Conservation (phyloP, 2,888 invertebrate genomes). For the Amitus sp. region DNA sequence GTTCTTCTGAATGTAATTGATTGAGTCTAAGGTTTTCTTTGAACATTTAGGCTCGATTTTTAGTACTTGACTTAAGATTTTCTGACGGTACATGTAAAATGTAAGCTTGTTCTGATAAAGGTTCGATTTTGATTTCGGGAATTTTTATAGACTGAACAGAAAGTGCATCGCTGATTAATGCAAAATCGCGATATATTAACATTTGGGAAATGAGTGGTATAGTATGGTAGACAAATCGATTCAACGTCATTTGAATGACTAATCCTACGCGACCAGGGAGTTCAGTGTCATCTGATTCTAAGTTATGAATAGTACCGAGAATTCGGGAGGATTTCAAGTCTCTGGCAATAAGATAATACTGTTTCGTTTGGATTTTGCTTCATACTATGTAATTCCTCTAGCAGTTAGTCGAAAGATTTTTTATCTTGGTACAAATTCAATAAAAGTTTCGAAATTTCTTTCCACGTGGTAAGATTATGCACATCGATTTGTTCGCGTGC, state of each 20-base stretch:
- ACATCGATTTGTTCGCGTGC: slow-evolving; percentile 39
- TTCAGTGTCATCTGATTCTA: not conserved
- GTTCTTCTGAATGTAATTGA: too few relatives aligned
- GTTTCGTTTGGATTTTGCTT: slow-evolving; percentile 42
- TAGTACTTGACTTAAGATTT: too few relatives aligned
- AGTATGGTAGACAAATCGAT: too few relatives aligned
- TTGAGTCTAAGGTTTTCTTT: too few relatives aligned
- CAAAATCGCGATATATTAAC: slow-evolving; percentile 46
- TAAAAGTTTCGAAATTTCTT: slow-evolving; percentile 26
- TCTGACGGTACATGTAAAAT: too few relatives aligned
- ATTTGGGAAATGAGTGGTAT: slow-evolving; percentile 40
- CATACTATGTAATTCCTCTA: slow-evolving; percentile 45
- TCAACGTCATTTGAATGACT: too few relatives aligned
- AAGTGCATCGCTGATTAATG: slow-evolving; percentile 44
- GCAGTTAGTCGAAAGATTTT: slow-evolving; percentile 19
- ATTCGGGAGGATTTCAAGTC: slow-evolving; percentile 46
- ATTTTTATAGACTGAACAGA: too few relatives aligned
- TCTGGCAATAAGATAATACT: slow-evolving; percentile 44
- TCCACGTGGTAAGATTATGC: slow-evolving; percentile 37
- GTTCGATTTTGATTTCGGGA: too few relatives aligned
- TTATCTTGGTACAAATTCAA: slow-evolving; percentile 42
- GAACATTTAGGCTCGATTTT: too few relatives aligned
- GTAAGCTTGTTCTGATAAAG: too few relatives aligned
- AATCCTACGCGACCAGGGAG: too few relatives aligned
- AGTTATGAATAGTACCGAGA: slow-evolving; percentile 24